phyloP scores from a whole-genome alignment of 2,797 vertebrate genomes.

The Echiichthys vipera region DNA sequence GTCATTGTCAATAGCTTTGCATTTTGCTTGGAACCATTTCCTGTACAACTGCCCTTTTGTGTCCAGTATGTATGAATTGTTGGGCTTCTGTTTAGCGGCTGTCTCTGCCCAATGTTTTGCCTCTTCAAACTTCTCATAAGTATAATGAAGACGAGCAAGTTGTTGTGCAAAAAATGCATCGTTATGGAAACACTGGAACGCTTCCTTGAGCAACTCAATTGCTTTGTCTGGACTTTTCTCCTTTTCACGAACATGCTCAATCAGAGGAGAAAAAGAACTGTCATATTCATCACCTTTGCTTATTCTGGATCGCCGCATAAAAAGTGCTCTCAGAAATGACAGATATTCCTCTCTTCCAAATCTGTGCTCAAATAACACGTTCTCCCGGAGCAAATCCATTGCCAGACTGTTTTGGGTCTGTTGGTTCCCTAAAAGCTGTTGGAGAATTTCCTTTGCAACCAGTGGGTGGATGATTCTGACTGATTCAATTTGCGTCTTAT shows the following conservation, averaged over 20 bases:
- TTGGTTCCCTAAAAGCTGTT: conserved; percentile 78
- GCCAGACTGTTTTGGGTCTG: conserved; percentile 84
- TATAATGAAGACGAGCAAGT: conserved; percentile 85
- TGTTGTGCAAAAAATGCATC: conserved; percentile 89
- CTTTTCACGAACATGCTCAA: conserved; percentile 82
- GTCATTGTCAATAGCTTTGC: conserved; percentile 71
- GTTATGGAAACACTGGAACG: conserved; percentile 80
- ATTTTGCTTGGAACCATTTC: conserved; percentile 83
- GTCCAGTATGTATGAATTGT: conserved; percentile 87
- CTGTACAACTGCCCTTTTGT: conserved; percentile 89
- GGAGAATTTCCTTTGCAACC: conserved; percentile 88
- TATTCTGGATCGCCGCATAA: conserved; percentile 83
- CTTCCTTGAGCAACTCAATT: conserved; percentile 80
- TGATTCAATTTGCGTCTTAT: conserved; percentile 81
- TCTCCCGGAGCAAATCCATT: conserved; percentile 80
- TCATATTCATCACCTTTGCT: conserved; percentile 85
- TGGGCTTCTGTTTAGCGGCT: conserved; percentile 78
- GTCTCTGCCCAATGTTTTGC: conserved; percentile 84
- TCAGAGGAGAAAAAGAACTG: conserved; percentile 86
- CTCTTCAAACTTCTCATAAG: conserved; percentile 82
- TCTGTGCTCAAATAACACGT: conserved; percentile 84
- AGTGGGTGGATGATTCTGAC: conserved; percentile 88
- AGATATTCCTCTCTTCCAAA: conserved; percentile 85
- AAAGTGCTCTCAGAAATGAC: conserved; percentile 85
- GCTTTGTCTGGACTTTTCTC: conserved; percentile 78